Conservation (phyloP, 2,797 vertebrate genomes). For the Falco columbarius region DNA sequence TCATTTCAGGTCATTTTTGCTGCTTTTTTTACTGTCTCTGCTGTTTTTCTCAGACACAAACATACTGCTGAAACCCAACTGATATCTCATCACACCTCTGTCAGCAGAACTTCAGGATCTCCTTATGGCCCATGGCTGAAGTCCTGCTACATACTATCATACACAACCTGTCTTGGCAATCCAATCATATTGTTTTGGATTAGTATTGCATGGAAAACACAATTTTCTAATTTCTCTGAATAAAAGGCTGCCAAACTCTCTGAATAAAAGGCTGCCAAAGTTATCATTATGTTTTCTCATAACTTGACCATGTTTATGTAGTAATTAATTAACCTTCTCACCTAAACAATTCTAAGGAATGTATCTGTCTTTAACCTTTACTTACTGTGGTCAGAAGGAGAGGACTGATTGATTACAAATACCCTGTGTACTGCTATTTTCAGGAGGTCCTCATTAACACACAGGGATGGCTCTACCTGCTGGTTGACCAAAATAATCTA, state of each 20-base stretch:
- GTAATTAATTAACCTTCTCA: neutral
- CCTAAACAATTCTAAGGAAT: neutral
- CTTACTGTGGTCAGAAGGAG: neutral
- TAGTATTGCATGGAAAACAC: neutral
- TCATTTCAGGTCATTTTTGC: neutral
- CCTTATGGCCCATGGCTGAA: neutral
- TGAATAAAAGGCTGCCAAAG: neutral
- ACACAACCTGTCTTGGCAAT: neutral
- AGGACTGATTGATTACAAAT: neutral
- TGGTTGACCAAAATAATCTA: neutral
- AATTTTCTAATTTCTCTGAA: neutral
- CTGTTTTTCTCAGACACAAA: neutral
- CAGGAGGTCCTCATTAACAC: neutral
- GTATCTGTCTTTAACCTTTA: neutral
- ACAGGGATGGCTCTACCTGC: neutral
- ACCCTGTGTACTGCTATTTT: neutral
- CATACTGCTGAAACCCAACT: neutral
- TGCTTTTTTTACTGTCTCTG: neutral
- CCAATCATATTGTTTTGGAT: neutral
- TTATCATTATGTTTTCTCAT: neutral
- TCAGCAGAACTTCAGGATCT: neutral
- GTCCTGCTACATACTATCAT: neutral
- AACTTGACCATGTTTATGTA: neutral
- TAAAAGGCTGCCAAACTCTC: neutral
- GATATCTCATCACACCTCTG: neutral